A percentile compares a stretch with the other conserved stretches of the same genome.
phyloP scores from a whole-genome alignment of 1,140 invertebrate species.

The Rhopalosiphum padi region DNA sequence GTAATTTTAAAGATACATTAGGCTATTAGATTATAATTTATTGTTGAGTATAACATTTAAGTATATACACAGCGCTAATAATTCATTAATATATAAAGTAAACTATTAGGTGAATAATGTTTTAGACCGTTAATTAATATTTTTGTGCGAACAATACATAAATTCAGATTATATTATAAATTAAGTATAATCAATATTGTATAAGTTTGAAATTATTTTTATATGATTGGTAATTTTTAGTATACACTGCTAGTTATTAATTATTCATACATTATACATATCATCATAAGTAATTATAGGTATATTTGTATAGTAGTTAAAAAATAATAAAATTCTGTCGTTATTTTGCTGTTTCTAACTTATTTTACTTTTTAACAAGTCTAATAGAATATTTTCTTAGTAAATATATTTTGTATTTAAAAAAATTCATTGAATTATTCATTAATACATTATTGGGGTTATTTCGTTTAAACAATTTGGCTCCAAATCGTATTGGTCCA shows the following conservation, averaged over 20 bases:
- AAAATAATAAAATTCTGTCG: not conserved
- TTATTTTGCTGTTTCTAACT: too few species aligned
- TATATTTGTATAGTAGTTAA: not conserved
- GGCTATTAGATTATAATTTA: slow-evolving; percentile 2
- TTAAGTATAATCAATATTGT: not conserved
- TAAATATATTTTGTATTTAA: too few species aligned
- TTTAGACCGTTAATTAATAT: not conserved
- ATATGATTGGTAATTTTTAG: too few species aligned
- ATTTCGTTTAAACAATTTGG: too few species aligned
- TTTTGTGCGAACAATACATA: not conserved
- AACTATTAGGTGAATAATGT: not conserved
- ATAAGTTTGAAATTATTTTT: not conserved
- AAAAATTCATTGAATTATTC: not conserved
- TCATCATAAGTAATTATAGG: not conserved
- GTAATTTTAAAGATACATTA: slow-evolving; percentile 14
- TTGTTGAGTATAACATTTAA: not conserved
- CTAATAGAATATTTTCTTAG: too few species aligned
- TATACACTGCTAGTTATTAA: too few species aligned
- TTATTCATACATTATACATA: too few species aligned
- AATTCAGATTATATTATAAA: not conserved
- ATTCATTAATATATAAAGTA: not conserved
- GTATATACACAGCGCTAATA: not conserved
- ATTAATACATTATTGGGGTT: too few species aligned
- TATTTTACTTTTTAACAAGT: too few species aligned
- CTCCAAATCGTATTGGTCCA: too few species aligned